Base-by-base conservation (phyloP, 2,113 vertebrate species). In the Bagarius yarrelli region DNA sequence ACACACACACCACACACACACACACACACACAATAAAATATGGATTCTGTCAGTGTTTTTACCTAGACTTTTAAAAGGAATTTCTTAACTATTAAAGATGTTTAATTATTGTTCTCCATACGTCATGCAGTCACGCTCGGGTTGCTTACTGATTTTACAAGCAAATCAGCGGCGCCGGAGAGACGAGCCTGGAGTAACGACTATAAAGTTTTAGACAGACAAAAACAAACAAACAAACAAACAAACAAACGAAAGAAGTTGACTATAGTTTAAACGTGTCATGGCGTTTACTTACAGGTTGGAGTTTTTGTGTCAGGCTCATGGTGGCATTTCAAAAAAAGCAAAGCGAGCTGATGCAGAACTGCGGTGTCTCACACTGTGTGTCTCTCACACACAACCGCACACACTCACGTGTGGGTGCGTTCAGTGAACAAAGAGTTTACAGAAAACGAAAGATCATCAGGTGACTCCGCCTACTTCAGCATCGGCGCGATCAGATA, bases 251-350 rank as follows among this genome's bases (percentile, higher is more conserved):
- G 9, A 47, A 47, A 47, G 9, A 40, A 6, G 3, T 40, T 40
- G 6, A 4, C n/a, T 0, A 13, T 47, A n/a, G 21, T 47, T 14
- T 14, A 50, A 70, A 50, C 15, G 4, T 53, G 1, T 0, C 69
- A 19, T 3, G 4, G 40, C 23, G 80, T 76, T 74, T 87, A 91
- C 94, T 94, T 89, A 94, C 91, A 25, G 91, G 93, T 85, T 92
- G 92, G 56, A 94, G 92, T 91, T 87, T 89, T 75, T 90, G 87
- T 86, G 80, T 83, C 87, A 93, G 86, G 90, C 92, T 95, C 94
- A 92, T 94, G 89, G 70, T 89, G 90, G 83, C 76, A 83, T 85
- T 61, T 82, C 87, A 60, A 85, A 79, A 40, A 83, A 69, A 83
- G 50, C 60, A 84, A 83, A 87, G 64, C 79, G 76, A 76, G 90